These are phyloP conservation scores for Hirundo rustica DNA, from an alignment of 2,797 vertebrate genomes.

Conservation along the genomic window DNA sequence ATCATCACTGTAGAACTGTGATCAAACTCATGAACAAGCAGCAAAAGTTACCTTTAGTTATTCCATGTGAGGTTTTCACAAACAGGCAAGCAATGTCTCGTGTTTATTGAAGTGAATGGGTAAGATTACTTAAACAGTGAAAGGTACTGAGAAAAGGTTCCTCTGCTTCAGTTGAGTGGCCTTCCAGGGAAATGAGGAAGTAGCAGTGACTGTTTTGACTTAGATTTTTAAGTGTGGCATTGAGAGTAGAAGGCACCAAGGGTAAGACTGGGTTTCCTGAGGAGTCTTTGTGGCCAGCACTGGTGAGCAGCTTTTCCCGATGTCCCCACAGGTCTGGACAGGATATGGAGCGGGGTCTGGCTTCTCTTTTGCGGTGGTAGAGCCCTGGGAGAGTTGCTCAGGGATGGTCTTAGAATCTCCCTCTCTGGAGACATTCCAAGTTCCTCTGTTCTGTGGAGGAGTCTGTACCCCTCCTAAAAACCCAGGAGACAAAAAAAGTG, in stretches of 20 bases:
- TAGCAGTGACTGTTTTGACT: neutral
- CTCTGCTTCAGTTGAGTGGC: neutral
- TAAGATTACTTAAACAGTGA: neutral
- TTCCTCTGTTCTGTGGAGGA: neutral
- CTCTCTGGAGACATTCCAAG: neutral
- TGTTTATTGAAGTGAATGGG: neutral
- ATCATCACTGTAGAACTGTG: neutral
- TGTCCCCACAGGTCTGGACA: neutral
- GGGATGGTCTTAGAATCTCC: neutral
- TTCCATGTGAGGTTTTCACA: neutral
- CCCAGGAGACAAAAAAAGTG: neutral
- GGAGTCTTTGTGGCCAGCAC: rapidly evolving
- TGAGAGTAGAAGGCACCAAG: neutral
- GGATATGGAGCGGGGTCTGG: neutral
- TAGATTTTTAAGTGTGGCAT: neutral
- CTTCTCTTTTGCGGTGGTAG: neutral
- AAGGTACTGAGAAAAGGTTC: neutral
- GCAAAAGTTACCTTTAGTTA: neutral
- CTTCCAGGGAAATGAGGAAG: neutral
- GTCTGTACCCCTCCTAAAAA: neutral
- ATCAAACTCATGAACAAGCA: neutral
- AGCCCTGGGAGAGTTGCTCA: neutral
- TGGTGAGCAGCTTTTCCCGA: neutral
- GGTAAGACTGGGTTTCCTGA: neutral
- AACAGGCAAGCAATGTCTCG: neutral